phyloP scores from a whole-genome alignment of 2,113 vertebrate genomes.

The Fukomys damarensis region DNA sequence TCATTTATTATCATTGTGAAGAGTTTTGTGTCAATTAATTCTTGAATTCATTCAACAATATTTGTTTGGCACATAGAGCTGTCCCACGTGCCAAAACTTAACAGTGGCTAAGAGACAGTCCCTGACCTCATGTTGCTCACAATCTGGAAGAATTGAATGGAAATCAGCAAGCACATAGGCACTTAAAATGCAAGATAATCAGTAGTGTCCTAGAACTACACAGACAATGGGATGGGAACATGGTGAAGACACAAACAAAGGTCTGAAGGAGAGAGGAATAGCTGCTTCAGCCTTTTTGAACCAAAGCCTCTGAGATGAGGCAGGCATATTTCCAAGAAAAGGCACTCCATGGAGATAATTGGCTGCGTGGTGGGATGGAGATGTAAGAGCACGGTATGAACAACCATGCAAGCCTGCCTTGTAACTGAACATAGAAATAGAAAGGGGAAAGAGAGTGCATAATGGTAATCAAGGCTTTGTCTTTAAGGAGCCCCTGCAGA shows the following conservation, averaged over 20 bases:
- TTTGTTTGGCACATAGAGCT: neutral
- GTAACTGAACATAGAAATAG: neutral
- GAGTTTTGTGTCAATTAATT: neutral
- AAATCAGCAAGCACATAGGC: neutral
- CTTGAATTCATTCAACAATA: neutral
- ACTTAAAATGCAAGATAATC: neutral
- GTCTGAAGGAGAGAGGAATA: neutral
- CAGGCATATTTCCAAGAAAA: neutral
- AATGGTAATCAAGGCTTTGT: neutral
- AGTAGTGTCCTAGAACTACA: neutral
- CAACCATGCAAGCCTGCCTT: rapidly evolving
- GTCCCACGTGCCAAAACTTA: neutral
- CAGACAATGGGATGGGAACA: neutral
- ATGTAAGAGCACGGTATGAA: too few species aligned
- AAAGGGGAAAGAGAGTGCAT: neutral
- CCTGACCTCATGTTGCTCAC: neutral
- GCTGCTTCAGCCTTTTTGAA: neutral
- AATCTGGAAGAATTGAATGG: neutral
- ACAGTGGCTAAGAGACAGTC: neutral
- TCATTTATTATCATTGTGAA: neutral
- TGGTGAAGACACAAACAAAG: neutral
- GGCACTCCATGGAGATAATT: neutral
- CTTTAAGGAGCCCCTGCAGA: neutral
- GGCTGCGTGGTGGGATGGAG: neutral
- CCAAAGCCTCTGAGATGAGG: neutral